A percentile compares a stretch with the other conserved stretches of the same genome.
These are phyloP conservation scores for Heliocidaris tuberculata DNA, from an alignment of 35 echinoderm and acorn worm species.

Conservation along the genomic window DNA sequence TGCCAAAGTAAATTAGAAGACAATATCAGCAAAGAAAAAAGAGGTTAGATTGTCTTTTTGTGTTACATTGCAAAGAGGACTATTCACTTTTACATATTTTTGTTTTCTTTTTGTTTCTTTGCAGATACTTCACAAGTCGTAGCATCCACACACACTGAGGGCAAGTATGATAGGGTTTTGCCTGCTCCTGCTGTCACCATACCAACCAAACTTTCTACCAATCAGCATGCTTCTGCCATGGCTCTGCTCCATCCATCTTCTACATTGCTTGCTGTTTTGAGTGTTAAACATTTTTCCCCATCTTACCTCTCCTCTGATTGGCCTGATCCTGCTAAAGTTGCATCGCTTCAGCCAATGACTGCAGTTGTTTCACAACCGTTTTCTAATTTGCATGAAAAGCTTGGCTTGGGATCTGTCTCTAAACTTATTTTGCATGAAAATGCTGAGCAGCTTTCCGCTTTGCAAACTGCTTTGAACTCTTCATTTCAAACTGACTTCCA, in stretches of 20 bases:
- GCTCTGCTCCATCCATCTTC: neutral
- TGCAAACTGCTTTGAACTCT: neutral
- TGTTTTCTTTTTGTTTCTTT: neutral
- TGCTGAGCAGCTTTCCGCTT: neutral
- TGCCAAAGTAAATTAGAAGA: no score
- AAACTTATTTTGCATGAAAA: neutral
- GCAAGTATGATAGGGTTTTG: neutral
- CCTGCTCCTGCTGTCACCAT: neutral
- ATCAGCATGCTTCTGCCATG: neutral
- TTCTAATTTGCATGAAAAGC: neutral
- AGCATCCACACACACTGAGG: neutral
- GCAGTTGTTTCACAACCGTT: neutral
- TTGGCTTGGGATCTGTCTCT: neutral
- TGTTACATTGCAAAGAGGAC: no score
- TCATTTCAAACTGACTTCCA: neutral
- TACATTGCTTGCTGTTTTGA: neutral
- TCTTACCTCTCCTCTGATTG: neutral
- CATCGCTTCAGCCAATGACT: constrained; percentile 9
- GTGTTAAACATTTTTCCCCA: neutral
- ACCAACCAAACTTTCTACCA: constrained; percentile 6
- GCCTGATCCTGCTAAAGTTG: neutral
- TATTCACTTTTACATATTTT: neutral
- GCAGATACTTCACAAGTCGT: neutral
- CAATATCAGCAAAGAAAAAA: no score
- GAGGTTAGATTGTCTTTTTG: no score